Percentiles rank a stretch among this genome's conserved stretches.
Evolutionary conservation across 2,113 vertebrate species (phyloP).

Genomic region (Gracilinanus agilis): DNA sequence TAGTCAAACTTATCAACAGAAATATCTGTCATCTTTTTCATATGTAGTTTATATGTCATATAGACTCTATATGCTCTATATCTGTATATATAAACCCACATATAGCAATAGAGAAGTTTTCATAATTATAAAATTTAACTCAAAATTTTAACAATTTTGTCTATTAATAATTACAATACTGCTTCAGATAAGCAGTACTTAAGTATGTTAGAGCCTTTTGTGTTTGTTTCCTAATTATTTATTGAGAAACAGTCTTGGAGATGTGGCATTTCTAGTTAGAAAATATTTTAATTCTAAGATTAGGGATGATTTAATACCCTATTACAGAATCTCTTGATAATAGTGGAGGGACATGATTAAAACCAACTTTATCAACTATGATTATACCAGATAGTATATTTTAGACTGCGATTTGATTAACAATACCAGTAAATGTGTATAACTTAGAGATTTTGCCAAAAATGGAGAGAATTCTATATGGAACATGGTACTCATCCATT

Average conservation of each 20-base stretch:
- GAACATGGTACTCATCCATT: neutral
- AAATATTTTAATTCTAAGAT: slow-evolving; percentile 27
- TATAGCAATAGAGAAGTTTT: neutral
- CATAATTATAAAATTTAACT: neutral
- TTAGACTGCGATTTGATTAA: slow-evolving; percentile 16
- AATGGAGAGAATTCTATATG: slow-evolving; percentile 36
- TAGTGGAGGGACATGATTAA: slow-evolving; percentile 39
- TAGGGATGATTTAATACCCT: neutral
- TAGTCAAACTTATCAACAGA: neutral
- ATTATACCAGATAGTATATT: slow-evolving; percentile 30
- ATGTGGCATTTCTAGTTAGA: slow-evolving; percentile 29
- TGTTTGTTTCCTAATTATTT: neutral
- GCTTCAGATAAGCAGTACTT: neutral
- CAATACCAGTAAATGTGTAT: slow-evolving; percentile 23
- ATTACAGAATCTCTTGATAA: slow-evolving; percentile 27
- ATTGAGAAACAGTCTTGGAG: neutral
- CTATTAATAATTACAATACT: neutral
- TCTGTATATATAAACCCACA: neutral
- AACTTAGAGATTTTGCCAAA: slow-evolving; percentile 22
- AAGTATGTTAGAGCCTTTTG: neutral
- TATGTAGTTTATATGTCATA: neutral
- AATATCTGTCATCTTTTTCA: neutral
- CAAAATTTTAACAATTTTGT: neutral
- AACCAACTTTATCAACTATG: neutral
- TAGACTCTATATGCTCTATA: neutral